phyloP scores from a whole-genome alignment of 2,888 invertebrate species.

The Homarus gammarus region DNA sequence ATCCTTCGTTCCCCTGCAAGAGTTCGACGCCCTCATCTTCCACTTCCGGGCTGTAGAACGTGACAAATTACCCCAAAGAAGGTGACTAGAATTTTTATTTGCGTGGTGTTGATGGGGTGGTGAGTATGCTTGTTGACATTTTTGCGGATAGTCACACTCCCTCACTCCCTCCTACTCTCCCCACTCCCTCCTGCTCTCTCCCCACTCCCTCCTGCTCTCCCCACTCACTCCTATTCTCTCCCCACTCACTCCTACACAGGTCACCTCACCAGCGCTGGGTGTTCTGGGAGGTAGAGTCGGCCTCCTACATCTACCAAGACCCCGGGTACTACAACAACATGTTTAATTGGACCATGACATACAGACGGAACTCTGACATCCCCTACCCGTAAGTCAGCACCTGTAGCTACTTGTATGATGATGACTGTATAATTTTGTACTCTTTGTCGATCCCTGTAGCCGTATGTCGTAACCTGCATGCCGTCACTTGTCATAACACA shows the following conservation, averaged over 20 bases:
- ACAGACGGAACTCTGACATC: conserved; percentile 66
- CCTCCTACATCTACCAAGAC: conserved; percentile 68
- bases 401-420: not conserved
- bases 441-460: too few relatives aligned
- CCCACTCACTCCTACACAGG: not conserved
- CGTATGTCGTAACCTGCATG: too few relatives aligned
- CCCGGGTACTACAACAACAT: conserved; percentile 41
- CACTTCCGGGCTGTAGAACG: conserved; percentile 64
- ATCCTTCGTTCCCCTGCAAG: conserved; percentile 18
- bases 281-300: conserved; percentile 66
- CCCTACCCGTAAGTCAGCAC: conserved; percentile 41
- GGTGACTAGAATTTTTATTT: conserved; percentile 8
- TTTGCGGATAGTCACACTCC: not conserved
- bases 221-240: not conserved
- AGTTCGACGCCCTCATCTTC: conserved; percentile 73
- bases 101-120: not conserved
- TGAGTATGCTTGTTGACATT: not conserved
- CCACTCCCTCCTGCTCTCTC: not conserved
- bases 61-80: conserved; percentile 52
- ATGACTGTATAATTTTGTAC: not conserved
- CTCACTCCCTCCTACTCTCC: not conserved
- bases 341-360: conserved; percentile 74
- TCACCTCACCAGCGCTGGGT: conserved; percentile 64
- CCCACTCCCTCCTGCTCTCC: not conserved
- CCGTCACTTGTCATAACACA: too few relatives aligned